Base-by-base conservation (phyloP, 2,113 vertebrate species). In the Passer domesticus region DNA sequence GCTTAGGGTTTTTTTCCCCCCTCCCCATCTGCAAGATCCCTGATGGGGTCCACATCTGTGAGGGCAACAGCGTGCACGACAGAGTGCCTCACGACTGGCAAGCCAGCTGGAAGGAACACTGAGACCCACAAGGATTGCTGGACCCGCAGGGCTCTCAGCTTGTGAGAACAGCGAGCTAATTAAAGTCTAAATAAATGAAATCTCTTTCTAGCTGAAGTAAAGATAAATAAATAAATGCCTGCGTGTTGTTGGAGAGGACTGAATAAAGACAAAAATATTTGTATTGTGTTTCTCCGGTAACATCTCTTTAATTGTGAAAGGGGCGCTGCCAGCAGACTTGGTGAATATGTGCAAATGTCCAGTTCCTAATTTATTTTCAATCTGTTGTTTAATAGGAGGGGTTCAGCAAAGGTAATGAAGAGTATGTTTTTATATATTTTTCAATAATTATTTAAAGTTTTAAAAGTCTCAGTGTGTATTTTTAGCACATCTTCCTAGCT, bases 21-120 rank as follows among this genome's bases (percentile, higher is more conserved):
- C 31, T 55, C 39, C 78, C 80, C 92, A 79, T 96, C 83, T 92
- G 74, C 83, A 94, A 92, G 83, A 89, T 95, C 86, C 90, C 82
- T 94, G 83, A 70, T 93, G 89, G 93, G 90, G 58, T 96, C 74
- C 87, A 87, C 95, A 97, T 96, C 95, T 96, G 63, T 81, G 78
- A 76, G 76, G 91, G 83, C 90, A 75, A 52, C 80, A 73, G 69
- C 35, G 41, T 9, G 5, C 55, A 62, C 3, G 6, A 70, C 89
- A 92, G 92, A 78, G 74, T 93, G 95, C 92, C 80, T 95, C 69
- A 30, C 15, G 43, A 94, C 47, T 94, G 93, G 92, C 88, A 88
- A 96, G 76, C 77, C 87, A 77, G 64, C 87, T 91, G 90, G 89
- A 97, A 84, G 68, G 92, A 96, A n/a, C 49, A 9, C 90, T 49